Evolutionary conservation across 2,888 invertebrate species (phyloP).

Genomic region (Lypha dubia): DNA sequence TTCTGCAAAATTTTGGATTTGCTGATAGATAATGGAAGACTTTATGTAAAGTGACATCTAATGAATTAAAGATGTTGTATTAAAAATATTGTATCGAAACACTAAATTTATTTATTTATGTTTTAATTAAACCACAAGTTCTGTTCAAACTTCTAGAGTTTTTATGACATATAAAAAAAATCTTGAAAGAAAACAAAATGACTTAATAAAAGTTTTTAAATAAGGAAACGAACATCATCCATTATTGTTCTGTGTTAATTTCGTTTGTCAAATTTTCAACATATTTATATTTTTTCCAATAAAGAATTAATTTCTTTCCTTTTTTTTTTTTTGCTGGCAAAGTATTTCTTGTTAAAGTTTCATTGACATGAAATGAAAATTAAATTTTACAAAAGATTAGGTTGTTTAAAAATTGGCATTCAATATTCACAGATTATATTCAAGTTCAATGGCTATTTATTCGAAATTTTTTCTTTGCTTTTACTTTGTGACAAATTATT

Average conservation of each 20-base stretch:
- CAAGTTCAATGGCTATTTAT: conserved; percentile 14
- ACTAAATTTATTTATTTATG: background rate
- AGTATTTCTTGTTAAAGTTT: background rate
- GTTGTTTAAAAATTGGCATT: conserved; percentile 2
- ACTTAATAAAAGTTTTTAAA: too few relatives aligned
- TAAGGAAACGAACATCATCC: too few relatives aligned
- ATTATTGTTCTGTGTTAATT: background rate
- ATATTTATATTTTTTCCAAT: background rate
- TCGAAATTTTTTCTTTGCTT: background rate
- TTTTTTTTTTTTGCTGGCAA: background rate
- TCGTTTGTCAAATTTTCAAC: background rate
- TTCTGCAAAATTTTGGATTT: background rate
- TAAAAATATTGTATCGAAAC: background rate
- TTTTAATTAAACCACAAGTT: too few relatives aligned
- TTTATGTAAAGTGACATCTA: background rate
- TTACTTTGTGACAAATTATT: background rate
- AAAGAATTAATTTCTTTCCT: background rate
- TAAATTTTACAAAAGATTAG: background rate
- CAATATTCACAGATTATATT: conserved; percentile 27
- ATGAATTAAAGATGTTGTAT: background rate
- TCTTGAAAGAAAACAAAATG: too few relatives aligned
- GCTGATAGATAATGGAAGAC: background rate
- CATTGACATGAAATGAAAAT: background rate
- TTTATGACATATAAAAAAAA: too few relatives aligned
- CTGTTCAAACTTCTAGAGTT: too few relatives aligned